These are phyloP conservation scores for Nomada ferruginata DNA, from an alignment of 2,888 invertebrate species.

Conservation along the genomic window DNA sequence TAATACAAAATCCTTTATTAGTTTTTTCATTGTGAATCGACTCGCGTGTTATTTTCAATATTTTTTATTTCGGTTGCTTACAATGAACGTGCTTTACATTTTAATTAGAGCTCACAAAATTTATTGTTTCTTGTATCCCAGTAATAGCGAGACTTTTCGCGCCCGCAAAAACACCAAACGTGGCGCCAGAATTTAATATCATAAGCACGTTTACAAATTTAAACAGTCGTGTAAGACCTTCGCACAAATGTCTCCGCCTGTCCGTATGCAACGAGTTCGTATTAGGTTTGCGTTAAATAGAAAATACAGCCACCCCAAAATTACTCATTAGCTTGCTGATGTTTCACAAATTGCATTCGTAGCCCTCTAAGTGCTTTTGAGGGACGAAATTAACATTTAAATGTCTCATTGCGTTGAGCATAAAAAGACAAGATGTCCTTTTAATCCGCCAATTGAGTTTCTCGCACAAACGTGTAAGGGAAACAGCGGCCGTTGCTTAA, in stretches of 20 bases:
- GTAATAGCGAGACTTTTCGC: background rate
- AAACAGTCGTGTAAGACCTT: background rate
- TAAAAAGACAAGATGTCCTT: background rate
- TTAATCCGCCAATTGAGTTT: background rate
- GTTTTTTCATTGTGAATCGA: no score
- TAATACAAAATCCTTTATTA: no score
- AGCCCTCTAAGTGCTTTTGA: background rate
- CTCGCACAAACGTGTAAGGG: no score
- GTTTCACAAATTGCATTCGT: background rate
- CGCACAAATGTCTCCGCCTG: background rate
- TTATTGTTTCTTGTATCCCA: background rate
- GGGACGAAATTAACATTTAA: slow-evolving; percentile 8
- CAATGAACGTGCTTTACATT: no score
- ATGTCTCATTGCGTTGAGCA: background rate
- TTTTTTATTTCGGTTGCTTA: no score
- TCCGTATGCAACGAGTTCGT: background rate
- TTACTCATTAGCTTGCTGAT: background rate
- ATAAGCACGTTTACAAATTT: background rate
- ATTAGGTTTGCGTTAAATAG: background rate
- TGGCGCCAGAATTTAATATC: background rate
- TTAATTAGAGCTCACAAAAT: background rate
- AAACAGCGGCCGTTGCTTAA: no score
- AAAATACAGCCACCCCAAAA: background rate
- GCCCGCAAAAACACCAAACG: background rate
- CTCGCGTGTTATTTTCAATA: no score